Evolutionary conservation across 2,113 vertebrate genomes (phyloP).

Genomic region (Hypanus sabinus): DNA sequence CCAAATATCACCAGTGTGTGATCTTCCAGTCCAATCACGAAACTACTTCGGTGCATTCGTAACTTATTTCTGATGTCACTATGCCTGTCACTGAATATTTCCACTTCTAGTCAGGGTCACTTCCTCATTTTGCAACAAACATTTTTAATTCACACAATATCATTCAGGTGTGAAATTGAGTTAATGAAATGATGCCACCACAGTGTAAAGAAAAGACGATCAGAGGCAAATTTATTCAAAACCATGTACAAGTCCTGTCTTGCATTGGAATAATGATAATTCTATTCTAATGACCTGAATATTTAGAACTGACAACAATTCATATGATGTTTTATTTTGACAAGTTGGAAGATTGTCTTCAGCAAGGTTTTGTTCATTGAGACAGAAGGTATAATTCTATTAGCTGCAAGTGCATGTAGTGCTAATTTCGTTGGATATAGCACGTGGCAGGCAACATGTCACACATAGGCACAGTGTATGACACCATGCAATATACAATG

Average conservation of each 20-base stretch:
- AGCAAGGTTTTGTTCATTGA: neutral
- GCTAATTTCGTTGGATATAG: too few species aligned
- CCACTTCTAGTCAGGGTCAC: neutral
- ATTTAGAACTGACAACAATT: neutral
- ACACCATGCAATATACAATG: too few species aligned
- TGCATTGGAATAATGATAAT: neutral
- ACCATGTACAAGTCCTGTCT: neutral
- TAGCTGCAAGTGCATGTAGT: too few species aligned
- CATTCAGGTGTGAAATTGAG: neutral
- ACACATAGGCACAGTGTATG: too few species aligned
- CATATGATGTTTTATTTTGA: neutral
- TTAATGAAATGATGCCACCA: neutral
- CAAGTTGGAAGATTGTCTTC: neutral
- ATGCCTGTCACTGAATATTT: neutral
- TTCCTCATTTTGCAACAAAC: neutral
- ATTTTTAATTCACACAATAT: neutral
- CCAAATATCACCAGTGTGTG: neutral
- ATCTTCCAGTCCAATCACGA: neutral
- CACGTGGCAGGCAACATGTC: too few species aligned
- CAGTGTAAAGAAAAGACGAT: neutral
- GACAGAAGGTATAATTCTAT: neutral
- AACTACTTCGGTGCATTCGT: neutral
- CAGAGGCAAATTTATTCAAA: neutral
- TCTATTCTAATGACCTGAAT: neutral
- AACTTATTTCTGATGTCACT: neutral